Conservation (phyloP, 1,140 invertebrate species). For the Brachionus koreanus region DNA sequence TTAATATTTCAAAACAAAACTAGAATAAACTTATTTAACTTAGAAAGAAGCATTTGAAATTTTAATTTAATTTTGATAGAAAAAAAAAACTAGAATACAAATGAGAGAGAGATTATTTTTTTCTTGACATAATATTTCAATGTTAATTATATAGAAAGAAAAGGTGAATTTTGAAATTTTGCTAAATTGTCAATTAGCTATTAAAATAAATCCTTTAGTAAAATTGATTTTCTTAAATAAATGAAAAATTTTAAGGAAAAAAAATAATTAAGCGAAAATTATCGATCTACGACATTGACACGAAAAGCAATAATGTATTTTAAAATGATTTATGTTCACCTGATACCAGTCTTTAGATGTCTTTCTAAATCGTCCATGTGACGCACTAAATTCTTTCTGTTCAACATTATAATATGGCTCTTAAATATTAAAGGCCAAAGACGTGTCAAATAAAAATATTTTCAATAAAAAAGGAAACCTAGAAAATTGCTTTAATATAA, state of each 20-base stretch:
- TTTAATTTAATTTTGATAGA: neutral
- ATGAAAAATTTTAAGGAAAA: neutral
- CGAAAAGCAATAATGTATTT: neutral
- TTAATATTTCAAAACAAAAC: neutral
- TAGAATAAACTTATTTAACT: neutral
- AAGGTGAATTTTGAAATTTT: neutral
- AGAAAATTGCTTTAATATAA: neutral
- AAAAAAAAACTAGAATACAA: neutral
- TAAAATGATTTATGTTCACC: neutral
- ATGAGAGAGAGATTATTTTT: neutral
- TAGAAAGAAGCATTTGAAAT: neutral
- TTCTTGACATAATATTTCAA: neutral
- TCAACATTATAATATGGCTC: neutral
- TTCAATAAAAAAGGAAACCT: neutral
- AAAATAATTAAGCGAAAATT: neutral
- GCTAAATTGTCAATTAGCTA: neutral
- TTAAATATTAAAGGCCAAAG: neutral
- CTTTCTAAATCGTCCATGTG: neutral
- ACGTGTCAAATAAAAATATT: neutral
- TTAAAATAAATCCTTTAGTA: neutral
- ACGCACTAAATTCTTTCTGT: neutral
- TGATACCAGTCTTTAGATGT: neutral
- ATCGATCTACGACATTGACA: neutral
- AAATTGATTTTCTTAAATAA: slow-evolving; percentile 11
- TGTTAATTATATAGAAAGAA: neutral